Conservation (phyloP, 2,113 vertebrate species). For the Cavia porcellus region DNA sequence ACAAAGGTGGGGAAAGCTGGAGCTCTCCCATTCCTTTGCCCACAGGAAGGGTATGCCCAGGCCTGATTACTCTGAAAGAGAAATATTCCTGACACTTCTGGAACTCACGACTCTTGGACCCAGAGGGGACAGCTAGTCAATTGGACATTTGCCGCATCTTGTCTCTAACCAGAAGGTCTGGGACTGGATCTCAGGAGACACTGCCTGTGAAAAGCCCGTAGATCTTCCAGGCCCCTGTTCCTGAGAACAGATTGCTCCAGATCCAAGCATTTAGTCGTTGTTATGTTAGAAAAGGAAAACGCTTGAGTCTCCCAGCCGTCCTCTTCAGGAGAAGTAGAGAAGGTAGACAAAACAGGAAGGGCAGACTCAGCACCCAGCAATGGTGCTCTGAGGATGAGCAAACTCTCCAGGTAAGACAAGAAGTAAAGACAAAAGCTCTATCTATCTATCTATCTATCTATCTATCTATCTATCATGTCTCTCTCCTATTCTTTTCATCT, state of each 20-base stretch:
- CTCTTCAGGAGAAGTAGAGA: background rate
- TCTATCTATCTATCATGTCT: background rate
- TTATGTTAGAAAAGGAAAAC: background rate
- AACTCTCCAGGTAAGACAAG: constrained; percentile 52
- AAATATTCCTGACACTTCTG: background rate
- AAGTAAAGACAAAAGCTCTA: background rate
- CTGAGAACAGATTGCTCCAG: background rate
- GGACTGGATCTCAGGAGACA: constrained; percentile 24
- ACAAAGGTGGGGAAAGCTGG: fast-evolving
- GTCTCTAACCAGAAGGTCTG: constrained; percentile 11
- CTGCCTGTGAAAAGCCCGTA: background rate
- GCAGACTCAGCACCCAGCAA: background rate
- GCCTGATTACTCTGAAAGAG: background rate
- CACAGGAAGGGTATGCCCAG: background rate
- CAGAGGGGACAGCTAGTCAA: background rate
- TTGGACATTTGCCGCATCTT: constrained; percentile 12
- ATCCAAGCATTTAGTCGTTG: background rate
- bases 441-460: background rate
- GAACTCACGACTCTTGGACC: background rate
- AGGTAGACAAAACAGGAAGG: background rate
- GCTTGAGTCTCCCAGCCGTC: background rate
- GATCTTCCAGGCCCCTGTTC: background rate
- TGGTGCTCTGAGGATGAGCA: background rate
- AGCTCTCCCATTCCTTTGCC: background rate
- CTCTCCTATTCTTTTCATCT: background rate